These are phyloP conservation scores for Craterocephalus amniculus DNA, from an alignment of 2,797 vertebrate genomes.

Conservation along the genomic window DNA sequence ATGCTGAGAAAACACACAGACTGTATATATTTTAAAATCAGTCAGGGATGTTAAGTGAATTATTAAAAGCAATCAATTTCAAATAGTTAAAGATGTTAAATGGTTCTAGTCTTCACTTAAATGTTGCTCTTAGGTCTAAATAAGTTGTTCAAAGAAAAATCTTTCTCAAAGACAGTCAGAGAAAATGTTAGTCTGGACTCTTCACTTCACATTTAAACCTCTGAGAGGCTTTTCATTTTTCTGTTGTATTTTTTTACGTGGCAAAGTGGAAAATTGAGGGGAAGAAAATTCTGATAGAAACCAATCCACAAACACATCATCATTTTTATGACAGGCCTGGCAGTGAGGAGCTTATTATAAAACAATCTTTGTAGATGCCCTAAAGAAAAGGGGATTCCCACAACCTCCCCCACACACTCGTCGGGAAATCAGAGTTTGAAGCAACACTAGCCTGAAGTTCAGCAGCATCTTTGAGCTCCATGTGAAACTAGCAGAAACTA, in stretches of 20 bases:
- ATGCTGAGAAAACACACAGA: conserved; percentile 25
- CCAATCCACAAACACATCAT: not conserved
- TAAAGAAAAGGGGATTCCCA: conserved; percentile 3
- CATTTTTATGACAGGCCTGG: not conserved
- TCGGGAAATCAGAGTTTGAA: not conserved
- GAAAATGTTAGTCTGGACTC: not conserved
- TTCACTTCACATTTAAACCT: not conserved
- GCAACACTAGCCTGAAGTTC: not conserved
- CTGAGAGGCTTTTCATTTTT: not conserved
- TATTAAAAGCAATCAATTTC: not conserved
- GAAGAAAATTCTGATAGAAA: not conserved
- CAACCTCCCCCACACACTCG: not conserved
- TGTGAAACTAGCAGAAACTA: not conserved
- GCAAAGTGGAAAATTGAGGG: not conserved
- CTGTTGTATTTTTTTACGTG: not conserved
- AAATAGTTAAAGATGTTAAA: conserved; percentile 5
- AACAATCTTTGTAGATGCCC: not conserved
- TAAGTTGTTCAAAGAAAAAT: not conserved
- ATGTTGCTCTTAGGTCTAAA: not conserved
- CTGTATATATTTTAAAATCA: conserved; percentile 14
- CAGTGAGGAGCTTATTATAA: conserved; percentile 1
- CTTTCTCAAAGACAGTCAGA: not conserved
- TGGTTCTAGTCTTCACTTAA: conserved; percentile 2
- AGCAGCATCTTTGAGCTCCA: conserved; percentile 5
- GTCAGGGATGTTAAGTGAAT: conserved; percentile 17